A percentile compares a stretch with the other conserved stretches of the same genome.
Conservation (phyloP, 2,113 vertebrate species). For the Sylvietta virens region DNA sequence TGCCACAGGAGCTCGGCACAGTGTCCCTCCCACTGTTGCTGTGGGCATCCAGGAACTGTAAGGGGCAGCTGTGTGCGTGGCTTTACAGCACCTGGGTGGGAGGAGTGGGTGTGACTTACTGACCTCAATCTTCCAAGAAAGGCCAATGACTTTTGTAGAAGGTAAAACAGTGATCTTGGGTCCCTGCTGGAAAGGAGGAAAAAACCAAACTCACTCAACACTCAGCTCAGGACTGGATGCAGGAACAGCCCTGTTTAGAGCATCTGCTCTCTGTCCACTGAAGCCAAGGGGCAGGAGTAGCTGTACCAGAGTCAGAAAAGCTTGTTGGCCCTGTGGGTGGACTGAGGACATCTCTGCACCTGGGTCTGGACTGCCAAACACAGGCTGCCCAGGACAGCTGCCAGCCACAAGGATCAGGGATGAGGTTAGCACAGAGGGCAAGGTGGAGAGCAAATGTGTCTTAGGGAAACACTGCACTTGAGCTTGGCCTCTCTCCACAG, state of each 20-base stretch:
- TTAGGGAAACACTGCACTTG: not conserved
- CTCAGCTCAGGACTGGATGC: not conserved
- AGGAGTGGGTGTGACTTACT: not conserved
- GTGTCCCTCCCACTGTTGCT: not conserved
- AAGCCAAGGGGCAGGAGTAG: not conserved
- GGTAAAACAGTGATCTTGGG: not conserved
- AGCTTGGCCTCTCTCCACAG: not conserved
- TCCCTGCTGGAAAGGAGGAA: not conserved
- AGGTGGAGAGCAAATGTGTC: not conserved
- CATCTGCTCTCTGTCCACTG: not conserved
- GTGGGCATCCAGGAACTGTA: not conserved
- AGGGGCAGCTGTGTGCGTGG: rapidly evolving
- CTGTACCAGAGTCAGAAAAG: not conserved
- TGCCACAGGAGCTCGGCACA: rapidly evolving
- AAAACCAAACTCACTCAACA: not conserved
- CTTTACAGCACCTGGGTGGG: not conserved
- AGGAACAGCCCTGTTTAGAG: not conserved
- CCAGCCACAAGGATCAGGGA: not conserved
- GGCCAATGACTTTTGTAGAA: not conserved
- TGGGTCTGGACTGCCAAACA: not conserved
- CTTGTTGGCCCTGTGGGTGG: not conserved
- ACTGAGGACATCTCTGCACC: not conserved
- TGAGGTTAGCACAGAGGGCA: not conserved
- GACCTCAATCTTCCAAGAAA: not conserved
- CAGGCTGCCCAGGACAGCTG: not conserved